Evolutionary conservation across 2,888 invertebrate species (phyloP).

Genomic region (Sclerodermus sp.): DNA sequence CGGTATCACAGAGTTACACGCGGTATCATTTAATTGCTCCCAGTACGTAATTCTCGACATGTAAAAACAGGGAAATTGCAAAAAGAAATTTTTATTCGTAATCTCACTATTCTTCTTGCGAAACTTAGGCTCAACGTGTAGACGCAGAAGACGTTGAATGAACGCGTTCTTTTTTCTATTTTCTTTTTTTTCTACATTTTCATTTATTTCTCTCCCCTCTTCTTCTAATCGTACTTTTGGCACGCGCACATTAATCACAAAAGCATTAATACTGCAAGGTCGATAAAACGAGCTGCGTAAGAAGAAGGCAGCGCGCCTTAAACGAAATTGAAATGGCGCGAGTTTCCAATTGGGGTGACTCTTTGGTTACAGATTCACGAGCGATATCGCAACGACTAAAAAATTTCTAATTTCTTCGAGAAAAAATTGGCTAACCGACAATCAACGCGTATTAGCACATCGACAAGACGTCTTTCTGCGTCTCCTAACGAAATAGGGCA

Average conservation of each 20-base stretch:
- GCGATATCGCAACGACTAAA: too few relatives aligned
- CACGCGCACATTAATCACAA: not conserved
- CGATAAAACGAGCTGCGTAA: not conserved
- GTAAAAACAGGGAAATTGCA: constrained; percentile 21
- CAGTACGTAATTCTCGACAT: constrained; percentile 30
- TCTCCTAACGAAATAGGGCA: too few relatives aligned
- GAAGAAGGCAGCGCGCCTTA: not conserved
- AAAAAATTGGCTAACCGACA: too few relatives aligned
- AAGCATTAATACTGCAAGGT: not conserved
- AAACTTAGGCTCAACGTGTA: too few relatives aligned
- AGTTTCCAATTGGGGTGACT: not conserved
- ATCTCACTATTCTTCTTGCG: too few relatives aligned
- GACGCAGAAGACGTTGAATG: constrained; percentile 19
- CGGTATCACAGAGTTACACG: constrained; percentile 57
- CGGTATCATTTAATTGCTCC: constrained; percentile 47
- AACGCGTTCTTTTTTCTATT: constrained; percentile 1
- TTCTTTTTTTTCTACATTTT: not conserved
- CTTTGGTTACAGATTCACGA: too few relatives aligned
- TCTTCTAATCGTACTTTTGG: not conserved
- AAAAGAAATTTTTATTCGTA: constrained; percentile 5
- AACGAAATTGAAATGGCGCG: not conserved
- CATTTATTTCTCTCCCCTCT: not conserved
- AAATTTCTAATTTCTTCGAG: too few relatives aligned
- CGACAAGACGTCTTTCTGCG: too few relatives aligned
- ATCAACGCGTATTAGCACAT: too few relatives aligned